Conservation (phyloP, 2,113 vertebrate species). For the Fregetta grallaria region DNA sequence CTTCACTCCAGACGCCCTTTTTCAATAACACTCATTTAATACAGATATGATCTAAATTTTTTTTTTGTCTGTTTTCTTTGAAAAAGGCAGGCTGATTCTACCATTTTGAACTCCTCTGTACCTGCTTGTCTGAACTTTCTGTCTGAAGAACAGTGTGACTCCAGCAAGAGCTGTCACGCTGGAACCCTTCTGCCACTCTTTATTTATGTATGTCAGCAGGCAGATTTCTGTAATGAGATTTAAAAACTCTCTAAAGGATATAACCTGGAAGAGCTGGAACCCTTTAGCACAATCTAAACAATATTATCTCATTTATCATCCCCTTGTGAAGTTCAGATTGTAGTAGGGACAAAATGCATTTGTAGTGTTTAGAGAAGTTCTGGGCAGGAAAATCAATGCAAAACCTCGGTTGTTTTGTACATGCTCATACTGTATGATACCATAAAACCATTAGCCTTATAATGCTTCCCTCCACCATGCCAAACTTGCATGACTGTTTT, state of each 20-base stretch:
- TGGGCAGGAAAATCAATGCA: conserved; percentile 12
- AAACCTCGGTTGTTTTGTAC: background rate
- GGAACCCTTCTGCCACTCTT: conserved; percentile 43
- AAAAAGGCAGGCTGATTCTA: background rate
- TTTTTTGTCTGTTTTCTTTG: background rate
- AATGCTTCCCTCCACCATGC: background rate
- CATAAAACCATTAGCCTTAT: background rate
- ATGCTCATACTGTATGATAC: background rate
- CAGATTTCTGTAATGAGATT: conserved; percentile 66
- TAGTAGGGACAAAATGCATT: conserved; percentile 17
- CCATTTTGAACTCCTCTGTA: background rate
- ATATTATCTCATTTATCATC: conserved; percentile 62
- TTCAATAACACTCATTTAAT: background rate
- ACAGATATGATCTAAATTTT: background rate
- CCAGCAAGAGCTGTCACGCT: background rate
- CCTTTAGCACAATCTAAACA: conserved; percentile 52
- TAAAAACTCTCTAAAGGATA: conserved; percentile 48
- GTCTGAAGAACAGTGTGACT: conserved; percentile 15
- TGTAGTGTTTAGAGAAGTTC: conserved; percentile 32
- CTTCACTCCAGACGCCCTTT: background rate
- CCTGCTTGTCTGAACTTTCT: background rate
- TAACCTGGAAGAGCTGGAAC: conserved; percentile 59
- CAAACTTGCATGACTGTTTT: background rate
- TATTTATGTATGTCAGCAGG: conserved; percentile 57
- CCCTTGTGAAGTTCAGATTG: conserved; percentile 41